Base-by-base conservation (phyloP, 2,113 vertebrate species). In the Malurus elegans region DNA sequence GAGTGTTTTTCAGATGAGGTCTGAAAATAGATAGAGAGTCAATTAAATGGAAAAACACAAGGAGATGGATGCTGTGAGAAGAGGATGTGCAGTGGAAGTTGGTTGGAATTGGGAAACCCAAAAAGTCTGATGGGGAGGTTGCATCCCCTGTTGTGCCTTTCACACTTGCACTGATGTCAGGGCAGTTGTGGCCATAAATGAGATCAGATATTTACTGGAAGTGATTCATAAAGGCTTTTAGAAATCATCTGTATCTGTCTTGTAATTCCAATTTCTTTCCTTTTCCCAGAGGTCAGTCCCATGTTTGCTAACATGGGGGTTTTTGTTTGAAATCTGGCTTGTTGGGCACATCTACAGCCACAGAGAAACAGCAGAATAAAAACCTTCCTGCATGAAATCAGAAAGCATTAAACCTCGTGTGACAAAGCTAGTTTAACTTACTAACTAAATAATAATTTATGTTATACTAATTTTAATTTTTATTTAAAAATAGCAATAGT, bases 1-100 rank as follows among this genome's bases (percentile, higher is more conserved):
- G 25, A 76, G 21, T 26, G 14, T 40, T 84, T 93, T 74, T 73
- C 69, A 74, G 51, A 61, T 53, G n/a, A 93, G 10, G 28, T 83
- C 32, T 79, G 62, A 73, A 96, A 96, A 92, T 31, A 95, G 34
- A 76, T 13, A 42, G 51, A 81, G 51, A 91, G n/a, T 57, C 40
- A 86, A 26, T 70, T 36, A 92, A 62, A 28, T 60, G 12, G 47
- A 85, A 89, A 66, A 47, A 70, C 38, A 44, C 28, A 40, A 64
- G 45, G 45, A 57, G 47, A 26, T 3, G 12, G 45, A 15, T 90
- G 47, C 31, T 54, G 12, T n/a, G 38, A 57, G 42, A 85, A 45
- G n/a, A 79, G 20, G 36, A 38, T 61, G 14, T n/a, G 20, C 44
- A 57, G 17, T 38, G 29, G 25, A 83, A 86, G 9, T 84, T 36